Base-by-base conservation (phyloP, 2,797 vertebrate species). In the Acestrorhynchus altus region DNA sequence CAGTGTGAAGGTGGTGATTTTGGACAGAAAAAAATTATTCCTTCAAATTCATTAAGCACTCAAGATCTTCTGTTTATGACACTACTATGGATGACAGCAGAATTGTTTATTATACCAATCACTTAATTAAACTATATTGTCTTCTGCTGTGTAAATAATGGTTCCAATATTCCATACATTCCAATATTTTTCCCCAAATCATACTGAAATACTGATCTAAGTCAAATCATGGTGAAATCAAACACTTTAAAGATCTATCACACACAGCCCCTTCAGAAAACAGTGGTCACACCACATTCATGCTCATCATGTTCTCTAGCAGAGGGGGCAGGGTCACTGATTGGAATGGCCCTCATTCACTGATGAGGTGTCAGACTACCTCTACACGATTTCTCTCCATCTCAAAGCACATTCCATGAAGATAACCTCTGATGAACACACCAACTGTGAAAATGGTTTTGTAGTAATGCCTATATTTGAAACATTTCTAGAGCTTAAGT, bases 281-380 rank as follows among this genome's bases (percentile, higher is more conserved):
- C 40, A 56, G 60, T 35, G 24, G 68, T 56, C 51, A 49, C 35
- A 24, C 26, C n/a, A 18, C 31, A 49, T 78, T 66, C 60, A 66
- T 42, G 49, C 47, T 65, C 39, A 72, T 72, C 51, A 47, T 51
- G 69, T 44, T 57, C 69, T 54, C 39, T 35, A 18, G 28, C 8
- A 56, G 51, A 28, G 68, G 68, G 51, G 51, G 61, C 44, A 40
- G 66, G 75, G 69, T 59, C 2, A n/a, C 24, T 69, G 40, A 57
- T 28, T 70, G 59, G 65, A 71, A 49, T 28, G 40, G n/a, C 4
- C 15, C 40, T 39, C 40, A 42, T 24, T 76, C 63, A 26, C 22
- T 39, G 66, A 69, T 51, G 46, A 67, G 11, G 47, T 11, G 12
- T 8, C 61, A 42, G 4, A 64, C 18, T 20, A 46, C 44, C 42